Conservation (phyloP, 2,888 invertebrate genomes). For the Pseudoips prasinana region DNA sequence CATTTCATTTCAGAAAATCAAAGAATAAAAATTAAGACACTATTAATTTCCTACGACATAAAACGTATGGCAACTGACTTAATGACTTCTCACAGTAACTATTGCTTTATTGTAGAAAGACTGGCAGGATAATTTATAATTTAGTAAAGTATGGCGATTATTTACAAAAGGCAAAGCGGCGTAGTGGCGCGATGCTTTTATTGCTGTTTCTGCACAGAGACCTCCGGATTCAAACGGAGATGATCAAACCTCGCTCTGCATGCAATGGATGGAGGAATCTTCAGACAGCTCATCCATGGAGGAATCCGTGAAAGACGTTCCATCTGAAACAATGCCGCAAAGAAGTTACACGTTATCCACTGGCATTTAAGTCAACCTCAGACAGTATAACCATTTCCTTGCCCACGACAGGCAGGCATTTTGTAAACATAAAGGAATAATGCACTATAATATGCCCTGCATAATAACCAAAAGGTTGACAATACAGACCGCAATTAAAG, state of each 20-base stretch:
- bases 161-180: conserved; percentile 1
- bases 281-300: conserved; percentile 93
- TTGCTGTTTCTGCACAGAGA: neutral
- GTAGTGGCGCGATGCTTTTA: neutral
- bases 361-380: too few relatives aligned
- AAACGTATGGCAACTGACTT: conserved; percentile 6
- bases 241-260: conserved; percentile 88
- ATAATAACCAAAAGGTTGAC: too few relatives aligned
- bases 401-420: too few relatives aligned
- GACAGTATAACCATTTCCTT: too few relatives aligned
- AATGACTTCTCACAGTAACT: conserved; percentile 3
- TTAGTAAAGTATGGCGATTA: conserved; percentile 17
- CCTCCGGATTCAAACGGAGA: neutral
- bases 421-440: too few relatives aligned
- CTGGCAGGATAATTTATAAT: conserved; percentile 15
- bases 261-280: conserved; percentile 92
- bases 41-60: neutral
- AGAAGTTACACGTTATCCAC: too few relatives aligned
- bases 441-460: too few relatives aligned
- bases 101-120: conserved; percentile 7
- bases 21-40: neutral
- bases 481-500: too few relatives aligned
- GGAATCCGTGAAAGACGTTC: conserved; percentile 85
- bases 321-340: conserved; percentile 49
- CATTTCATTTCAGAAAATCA: neutral